Conservation (phyloP, 2,113 vertebrate species). For the Turnix velox region DNA sequence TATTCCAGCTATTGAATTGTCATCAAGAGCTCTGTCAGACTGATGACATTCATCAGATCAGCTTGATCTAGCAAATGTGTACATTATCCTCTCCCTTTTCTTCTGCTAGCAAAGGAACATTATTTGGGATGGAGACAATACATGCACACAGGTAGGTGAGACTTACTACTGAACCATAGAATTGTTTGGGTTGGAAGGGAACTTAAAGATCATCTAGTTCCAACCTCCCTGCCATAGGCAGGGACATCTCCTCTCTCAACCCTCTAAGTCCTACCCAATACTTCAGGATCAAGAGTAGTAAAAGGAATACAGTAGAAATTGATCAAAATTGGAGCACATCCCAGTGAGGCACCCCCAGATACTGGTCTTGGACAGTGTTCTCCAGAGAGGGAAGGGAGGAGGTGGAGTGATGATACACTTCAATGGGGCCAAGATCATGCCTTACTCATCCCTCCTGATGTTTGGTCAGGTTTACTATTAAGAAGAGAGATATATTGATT, state of each 20-base stretch:
- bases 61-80: background rate
- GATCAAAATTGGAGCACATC: background rate
- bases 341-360: background rate
- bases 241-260: background rate
- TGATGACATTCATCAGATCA: conserved; percentile 1
- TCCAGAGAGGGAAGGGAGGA: background rate
- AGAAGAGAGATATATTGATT: background rate
- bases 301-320: background rate
- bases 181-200: too few relatives aligned
- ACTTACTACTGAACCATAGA: background rate
- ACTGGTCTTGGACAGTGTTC: background rate
- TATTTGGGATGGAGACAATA: background rate
- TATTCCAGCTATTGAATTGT: conserved; percentile 7
- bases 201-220: too few relatives aligned
- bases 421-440: background rate
- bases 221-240: too few relatives aligned
- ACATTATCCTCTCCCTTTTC: background rate
- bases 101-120: background rate
- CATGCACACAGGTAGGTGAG: background rate
- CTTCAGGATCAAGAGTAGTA: background rate
- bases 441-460: background rate
- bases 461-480: background rate
- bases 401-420: rapidly evolving
- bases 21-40: conserved; percentile 45
- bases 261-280: background rate